Base-by-base conservation (phyloP, 2,888 invertebrate species). In the Acanthosepion pharaonis region DNA sequence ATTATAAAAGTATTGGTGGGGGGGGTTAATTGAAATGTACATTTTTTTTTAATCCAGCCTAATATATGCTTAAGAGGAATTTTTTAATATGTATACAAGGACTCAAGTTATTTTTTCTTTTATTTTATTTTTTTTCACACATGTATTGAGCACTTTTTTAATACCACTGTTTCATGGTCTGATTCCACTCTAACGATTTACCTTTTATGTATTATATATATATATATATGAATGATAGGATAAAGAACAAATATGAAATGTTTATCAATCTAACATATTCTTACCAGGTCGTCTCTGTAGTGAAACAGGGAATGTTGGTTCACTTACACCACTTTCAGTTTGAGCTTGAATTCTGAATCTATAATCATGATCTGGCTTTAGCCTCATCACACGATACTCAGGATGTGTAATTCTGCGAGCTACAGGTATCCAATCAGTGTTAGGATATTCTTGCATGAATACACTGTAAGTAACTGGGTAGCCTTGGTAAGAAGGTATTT, bases 331-430 rank as follows among this genome's bases (percentile, higher is more conserved):
- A 93, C 91, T 55, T 42, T 95, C 95, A 91, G 95, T 95, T 93
- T 95, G 91, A 64, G 95, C 94, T 18, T 91, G 94, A 25, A 99
- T 98, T 95, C 99, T 98, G 98, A 99, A 99, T 97, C 98, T 98
- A 98, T 99, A 99, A 97, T 99, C 99, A 95, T 98, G 98, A 42
- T 95, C 95, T 23, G 95, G 95, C 33, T 51, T 93, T 25, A 95
- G 91, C 42, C 93, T 59, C 55, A 91, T 53, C 33, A 95, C 94
- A 25, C 91, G 28, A 42, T 78, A 94, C 28, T 33, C 91, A n/a
- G 94, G 59, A 5, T 94, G 94, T 18, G 94, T 28, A 8, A 96
- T 23, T 33, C 96, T 95, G 4, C 94, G 92, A 33, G 95, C 96
- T 28, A 96, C 93, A 78, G 96, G 95, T 8, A 95, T 94, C 96